Conservation (phyloP, 2,113 vertebrate species). For the Perognathus longimembris region DNA sequence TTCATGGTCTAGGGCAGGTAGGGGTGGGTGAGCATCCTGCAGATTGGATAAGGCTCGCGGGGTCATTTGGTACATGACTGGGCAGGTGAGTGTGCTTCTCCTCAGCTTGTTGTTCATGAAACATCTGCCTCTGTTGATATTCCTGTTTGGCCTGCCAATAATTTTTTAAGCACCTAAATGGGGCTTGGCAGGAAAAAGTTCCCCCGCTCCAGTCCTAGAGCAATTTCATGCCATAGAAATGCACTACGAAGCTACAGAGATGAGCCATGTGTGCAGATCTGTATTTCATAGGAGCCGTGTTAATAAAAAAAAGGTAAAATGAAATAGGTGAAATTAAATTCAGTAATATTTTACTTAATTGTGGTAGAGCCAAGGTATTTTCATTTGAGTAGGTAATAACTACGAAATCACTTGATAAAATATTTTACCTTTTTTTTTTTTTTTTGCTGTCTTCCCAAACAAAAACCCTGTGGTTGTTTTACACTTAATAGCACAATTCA, state of each 20-base stretch:
- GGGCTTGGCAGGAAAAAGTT: no score
- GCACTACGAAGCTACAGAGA: accelerated
- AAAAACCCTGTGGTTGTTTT: background rate
- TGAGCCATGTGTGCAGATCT: background rate
- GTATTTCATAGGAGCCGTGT: background rate
- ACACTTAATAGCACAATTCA: no score
- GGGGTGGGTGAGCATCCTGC: no score
- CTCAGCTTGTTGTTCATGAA: no score
- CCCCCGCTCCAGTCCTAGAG: background rate
- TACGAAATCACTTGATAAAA: background rate
- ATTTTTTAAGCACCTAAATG: no score
- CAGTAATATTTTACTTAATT: conserved; percentile 9
- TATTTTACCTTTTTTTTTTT: background rate
- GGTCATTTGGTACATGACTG: no score
- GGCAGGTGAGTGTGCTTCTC: no score
- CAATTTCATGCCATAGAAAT: background rate
- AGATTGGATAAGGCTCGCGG: no score
- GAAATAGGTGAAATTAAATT: background rate
- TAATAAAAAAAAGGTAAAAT: background rate
- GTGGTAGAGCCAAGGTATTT: background rate
- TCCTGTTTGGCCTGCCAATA: no score
- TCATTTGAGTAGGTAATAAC: background rate
- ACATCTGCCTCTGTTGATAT: no score
- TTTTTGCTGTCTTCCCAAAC: background rate
- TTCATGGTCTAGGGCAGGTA: background rate